Conservation (phyloP, 2,888 invertebrate genomes). For the Cephus rjabovi region DNA sequence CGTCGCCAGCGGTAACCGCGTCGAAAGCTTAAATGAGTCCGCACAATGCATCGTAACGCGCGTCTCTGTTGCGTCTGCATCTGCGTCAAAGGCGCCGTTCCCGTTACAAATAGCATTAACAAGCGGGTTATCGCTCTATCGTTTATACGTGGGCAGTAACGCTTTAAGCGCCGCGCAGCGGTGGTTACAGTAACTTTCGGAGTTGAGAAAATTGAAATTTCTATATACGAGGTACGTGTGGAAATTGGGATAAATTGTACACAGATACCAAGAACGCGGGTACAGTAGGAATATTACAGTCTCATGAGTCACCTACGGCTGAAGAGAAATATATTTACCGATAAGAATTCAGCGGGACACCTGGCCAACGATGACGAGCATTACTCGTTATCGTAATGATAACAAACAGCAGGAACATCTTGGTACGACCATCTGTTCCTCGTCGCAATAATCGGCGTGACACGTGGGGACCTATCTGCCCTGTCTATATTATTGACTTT, state of each 20-base stretch:
- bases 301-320: background rate
- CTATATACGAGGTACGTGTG: background rate
- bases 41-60: background rate
- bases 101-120: background rate
- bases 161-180: background rate
- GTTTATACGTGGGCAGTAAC: background rate
- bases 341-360: background rate
- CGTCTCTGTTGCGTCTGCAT: background rate
- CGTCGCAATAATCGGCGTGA: background rate
- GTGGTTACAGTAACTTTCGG: background rate
- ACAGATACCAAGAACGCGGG: too few species aligned
- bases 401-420: background rate
- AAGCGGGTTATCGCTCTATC: conserved; percentile 1
- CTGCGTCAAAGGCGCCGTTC: conserved; percentile 5
- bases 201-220: background rate
- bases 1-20: background rate
- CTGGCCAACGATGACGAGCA: conserved; percentile 1
- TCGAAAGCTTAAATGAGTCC: background rate
- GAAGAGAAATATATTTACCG: background rate
- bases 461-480: background rate
- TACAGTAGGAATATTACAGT: background rate
- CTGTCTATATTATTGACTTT: background rate
- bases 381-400: background rate
- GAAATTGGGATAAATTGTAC: background rate
- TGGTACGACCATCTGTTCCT: background rate